Conservation (phyloP, 2,888 invertebrate species). For the Notodonta dromedarius region DNA sequence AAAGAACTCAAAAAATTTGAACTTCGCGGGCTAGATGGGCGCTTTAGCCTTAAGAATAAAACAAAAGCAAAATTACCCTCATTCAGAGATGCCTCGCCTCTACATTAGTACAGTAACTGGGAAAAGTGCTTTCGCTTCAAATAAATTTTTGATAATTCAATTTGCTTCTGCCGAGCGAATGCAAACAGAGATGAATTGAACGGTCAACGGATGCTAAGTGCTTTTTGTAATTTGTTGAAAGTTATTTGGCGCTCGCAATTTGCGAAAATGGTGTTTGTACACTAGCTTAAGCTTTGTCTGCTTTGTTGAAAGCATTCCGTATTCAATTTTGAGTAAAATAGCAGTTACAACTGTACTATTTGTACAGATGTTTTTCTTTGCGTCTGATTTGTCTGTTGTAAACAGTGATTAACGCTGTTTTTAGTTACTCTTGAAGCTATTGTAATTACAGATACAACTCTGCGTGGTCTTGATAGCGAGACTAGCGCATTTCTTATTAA, state of each 20-base stretch:
- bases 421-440: too few relatives aligned
- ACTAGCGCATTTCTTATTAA: too few relatives aligned
- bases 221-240: conserved; percentile 19
- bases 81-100: neutral
- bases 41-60: too few relatives aligned
- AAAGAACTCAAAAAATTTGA: too few relatives aligned
- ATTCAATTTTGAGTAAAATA: neutral
- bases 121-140: neutral
- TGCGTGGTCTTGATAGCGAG: too few relatives aligned
- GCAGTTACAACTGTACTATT: too few relatives aligned
- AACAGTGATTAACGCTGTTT: too few relatives aligned
- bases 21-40: too few relatives aligned
- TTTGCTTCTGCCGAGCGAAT: conserved; percentile 15
- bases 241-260: conserved; percentile 16
- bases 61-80: neutral
- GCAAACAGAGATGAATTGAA: conserved; percentile 15
- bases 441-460: too few relatives aligned
- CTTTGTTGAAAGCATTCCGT: neutral
- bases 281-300: neutral
- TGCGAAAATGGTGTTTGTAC: neutral
- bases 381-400: too few relatives aligned
- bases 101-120: neutral
- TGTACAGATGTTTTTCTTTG: too few relatives aligned
- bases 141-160: conserved; percentile 38
- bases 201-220: conserved; percentile 14